Conservation (phyloP, 2,797 vertebrate genomes). For the Lophotriccus pileatus region DNA sequence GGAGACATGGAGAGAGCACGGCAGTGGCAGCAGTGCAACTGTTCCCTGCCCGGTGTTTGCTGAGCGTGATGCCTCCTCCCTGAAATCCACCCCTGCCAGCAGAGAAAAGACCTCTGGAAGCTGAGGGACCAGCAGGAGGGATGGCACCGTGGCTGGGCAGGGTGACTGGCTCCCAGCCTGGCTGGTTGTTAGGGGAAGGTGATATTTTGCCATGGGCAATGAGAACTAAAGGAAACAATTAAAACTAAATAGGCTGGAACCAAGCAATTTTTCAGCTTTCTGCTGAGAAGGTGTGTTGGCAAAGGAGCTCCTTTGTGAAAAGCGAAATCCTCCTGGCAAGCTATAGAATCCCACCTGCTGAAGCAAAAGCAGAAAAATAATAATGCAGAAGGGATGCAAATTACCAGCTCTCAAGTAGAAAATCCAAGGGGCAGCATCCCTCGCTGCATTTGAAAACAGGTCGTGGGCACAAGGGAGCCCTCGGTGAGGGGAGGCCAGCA, state of each 20-base stretch:
- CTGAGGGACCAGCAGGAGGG: neutral
- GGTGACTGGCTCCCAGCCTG: neutral
- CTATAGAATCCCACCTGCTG: neutral
- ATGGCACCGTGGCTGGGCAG: neutral
- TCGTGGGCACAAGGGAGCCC: accelerated
- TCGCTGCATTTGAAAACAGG: accelerated
- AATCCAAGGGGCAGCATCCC: accelerated
- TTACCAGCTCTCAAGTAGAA: neutral
- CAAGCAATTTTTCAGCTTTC: neutral
- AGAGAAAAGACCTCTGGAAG: neutral
- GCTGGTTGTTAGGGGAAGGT: neutral
- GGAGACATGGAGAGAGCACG: accelerated
- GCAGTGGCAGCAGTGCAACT: neutral
- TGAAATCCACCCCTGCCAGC: neutral
- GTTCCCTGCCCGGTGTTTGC: accelerated
- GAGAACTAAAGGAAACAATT: conserved; percentile 42
- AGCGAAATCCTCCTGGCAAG: neutral
- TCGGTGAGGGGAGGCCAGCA: accelerated
- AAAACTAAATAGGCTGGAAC: conserved; percentile 45
- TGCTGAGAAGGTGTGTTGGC: neutral
- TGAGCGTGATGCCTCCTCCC: neutral
- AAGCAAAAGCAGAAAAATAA: neutral
- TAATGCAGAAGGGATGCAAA: neutral
- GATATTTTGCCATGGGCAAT: neutral
- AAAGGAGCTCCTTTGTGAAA: neutral